Percentiles rank a stretch among this genome's conserved stretches.
phyloP scores from a whole-genome alignment of 1,140 invertebrate species.

The Drosophila biarmipes region DNA sequence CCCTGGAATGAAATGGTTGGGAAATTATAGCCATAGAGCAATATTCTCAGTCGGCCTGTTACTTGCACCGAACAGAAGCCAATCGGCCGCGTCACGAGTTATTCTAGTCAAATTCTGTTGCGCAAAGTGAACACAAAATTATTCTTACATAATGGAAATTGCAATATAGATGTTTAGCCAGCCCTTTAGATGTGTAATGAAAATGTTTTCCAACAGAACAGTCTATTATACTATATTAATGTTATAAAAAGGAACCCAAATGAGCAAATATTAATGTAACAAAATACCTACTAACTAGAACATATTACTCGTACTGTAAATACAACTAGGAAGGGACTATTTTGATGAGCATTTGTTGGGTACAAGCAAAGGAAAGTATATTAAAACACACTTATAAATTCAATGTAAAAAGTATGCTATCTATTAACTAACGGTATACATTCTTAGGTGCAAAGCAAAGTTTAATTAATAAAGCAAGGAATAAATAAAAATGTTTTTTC shows the following conservation, averaged over 20 bases:
- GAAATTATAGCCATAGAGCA: constrained; percentile 14
- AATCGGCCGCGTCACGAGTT: constrained; percentile 36
- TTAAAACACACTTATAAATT: constrained; percentile 16
- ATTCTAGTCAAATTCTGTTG: constrained; percentile 65
- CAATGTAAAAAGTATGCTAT: constrained; percentile 33
- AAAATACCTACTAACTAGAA: constrained; percentile 43
- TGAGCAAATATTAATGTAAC: constrained; percentile 42
- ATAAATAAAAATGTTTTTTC: constrained; percentile 1
- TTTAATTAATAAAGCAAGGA: constrained; percentile 60
- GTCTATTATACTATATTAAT: constrained; percentile 52
- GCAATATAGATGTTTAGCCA: constrained; percentile 73
- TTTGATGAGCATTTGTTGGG: constrained; percentile 74
- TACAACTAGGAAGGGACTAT: constrained; percentile 48
- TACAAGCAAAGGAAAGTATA: constrained; percentile 57
- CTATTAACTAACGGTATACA: constrained; percentile 21
- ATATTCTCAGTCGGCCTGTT: constrained; percentile 11
- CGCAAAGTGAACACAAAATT: constrained; percentile 10
- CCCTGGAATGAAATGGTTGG: background rate
- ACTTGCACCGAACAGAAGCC: background rate
- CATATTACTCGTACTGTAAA: constrained; percentile 61
- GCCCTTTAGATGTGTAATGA: constrained; percentile 48
- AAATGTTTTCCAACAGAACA: constrained; percentile 47
- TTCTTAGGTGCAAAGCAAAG: constrained; percentile 52
- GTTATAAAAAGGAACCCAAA: constrained; percentile 18
- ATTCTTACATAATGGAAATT: constrained; percentile 41